phyloP scores from a whole-genome alignment of 2,797 vertebrate genomes.

The Scleropages formosus region DNA sequence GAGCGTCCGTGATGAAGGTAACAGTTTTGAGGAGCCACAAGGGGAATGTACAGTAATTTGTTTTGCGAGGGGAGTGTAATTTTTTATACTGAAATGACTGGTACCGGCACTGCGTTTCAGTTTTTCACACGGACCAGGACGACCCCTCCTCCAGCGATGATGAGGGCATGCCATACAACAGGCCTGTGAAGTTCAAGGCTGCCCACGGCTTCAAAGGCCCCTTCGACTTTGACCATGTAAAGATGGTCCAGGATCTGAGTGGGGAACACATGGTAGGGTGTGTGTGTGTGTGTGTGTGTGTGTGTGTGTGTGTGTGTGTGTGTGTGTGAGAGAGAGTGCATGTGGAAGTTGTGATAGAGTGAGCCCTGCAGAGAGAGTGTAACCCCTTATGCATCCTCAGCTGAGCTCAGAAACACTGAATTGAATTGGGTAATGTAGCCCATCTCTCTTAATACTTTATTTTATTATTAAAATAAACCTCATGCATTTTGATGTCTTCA shows the following conservation, averaged over 20 bases:
- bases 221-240: conserved; percentile 97
- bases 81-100: too few relatives aligned
- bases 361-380: too few relatives aligned
- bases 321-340: background rate
- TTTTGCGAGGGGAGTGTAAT: too few relatives aligned
- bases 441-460: too few relatives aligned
- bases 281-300: background rate
- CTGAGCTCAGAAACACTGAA: too few relatives aligned
- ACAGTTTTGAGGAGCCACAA: background rate
- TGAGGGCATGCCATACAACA: conserved; percentile 97
- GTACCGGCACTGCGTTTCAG: conserved; percentile 54
- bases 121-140: conserved; percentile 95
- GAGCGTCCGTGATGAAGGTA: conserved; percentile 96
- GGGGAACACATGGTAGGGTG: conserved; percentile 94
- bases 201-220: conserved; percentile 97
- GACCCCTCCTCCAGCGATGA: conserved; percentile 97
- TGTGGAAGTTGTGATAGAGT: too few relatives aligned
- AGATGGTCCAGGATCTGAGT: conserved; percentile 95
- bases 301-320: conserved; percentile 7
- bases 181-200: conserved; percentile 95
- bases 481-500: too few relatives aligned
- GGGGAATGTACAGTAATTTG: too few relatives aligned
- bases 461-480: too few relatives aligned
- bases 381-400: too few relatives aligned
- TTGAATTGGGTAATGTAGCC: too few relatives aligned